phyloP scores from a whole-genome alignment of 2,113 vertebrate species.

The Bucco capensis region DNA sequence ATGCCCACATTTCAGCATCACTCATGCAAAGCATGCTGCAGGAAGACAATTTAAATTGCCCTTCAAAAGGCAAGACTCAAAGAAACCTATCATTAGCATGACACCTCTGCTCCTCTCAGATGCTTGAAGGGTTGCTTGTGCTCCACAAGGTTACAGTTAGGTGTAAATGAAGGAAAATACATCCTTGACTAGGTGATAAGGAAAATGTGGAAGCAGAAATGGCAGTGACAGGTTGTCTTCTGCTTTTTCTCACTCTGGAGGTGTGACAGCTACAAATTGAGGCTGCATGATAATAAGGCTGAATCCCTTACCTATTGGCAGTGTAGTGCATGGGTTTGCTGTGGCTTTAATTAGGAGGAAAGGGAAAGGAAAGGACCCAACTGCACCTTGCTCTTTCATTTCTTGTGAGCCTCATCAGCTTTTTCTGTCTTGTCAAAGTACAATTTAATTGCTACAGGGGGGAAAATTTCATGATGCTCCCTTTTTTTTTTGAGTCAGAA shows the following conservation, averaged over 20 bases:
- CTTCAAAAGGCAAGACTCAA: constrained; percentile 45
- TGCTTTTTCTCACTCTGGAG: constrained; percentile 15
- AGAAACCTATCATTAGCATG: constrained; percentile 64
- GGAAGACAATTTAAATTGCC: constrained; percentile 64
- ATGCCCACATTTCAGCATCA: constrained; percentile 21
- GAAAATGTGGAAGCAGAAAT: constrained; percentile 37
- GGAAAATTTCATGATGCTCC: not conserved
- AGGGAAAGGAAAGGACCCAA: not conserved
- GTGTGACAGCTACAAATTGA: not conserved
- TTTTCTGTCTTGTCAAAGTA: not conserved
- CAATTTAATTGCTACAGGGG: not conserved
- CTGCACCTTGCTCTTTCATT: not conserved
- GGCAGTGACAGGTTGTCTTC: constrained; percentile 7
- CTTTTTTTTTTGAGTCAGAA: not conserved
- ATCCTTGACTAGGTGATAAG: not conserved
- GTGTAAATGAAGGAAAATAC: constrained; percentile 30
- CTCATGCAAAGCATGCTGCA: constrained; percentile 40
- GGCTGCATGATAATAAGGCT: not conserved
- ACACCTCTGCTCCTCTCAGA: constrained; percentile 31
- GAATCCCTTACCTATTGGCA: not conserved
- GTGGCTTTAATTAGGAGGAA: not conserved
- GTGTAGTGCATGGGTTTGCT: not conserved
- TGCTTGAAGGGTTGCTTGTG: not conserved
- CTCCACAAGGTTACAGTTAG: constrained; percentile 31
- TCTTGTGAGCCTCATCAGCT: not conserved